Evolutionary conservation across 92 coral and sea anemone genomes (phyloP).

Genomic region (Pocillopora meandrina): DNA sequence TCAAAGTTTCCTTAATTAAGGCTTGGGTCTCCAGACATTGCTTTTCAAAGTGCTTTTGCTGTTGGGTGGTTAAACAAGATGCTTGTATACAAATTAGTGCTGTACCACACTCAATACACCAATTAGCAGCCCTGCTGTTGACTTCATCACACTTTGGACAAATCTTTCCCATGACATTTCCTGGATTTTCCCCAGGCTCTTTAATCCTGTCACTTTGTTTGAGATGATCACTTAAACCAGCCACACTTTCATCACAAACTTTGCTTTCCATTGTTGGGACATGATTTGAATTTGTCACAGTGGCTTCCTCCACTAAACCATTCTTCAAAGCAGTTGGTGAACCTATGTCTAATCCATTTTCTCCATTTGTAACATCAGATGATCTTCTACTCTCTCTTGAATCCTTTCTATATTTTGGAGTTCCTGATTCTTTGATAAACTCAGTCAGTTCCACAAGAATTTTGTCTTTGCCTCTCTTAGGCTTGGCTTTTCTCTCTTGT

Average conservation of each 20-base stretch:
- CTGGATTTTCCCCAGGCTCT: constrained; percentile 3
- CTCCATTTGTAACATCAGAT: not conserved
- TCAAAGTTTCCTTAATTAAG: constrained; percentile 59
- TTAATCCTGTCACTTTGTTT: not conserved
- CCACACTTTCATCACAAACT: not conserved
- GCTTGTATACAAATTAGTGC: constrained; percentile 69
- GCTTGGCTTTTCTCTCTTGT: constrained; percentile 30
- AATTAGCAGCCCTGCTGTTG: constrained; percentile 78
- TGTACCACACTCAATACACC: constrained; percentile 95
- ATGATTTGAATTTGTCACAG: not conserved
- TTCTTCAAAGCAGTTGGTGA: not conserved
- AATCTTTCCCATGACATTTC: constrained; percentile 43
- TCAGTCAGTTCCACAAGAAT: constrained; percentile 80
- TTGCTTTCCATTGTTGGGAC: not conserved
- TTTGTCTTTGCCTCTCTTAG: constrained; percentile 66
- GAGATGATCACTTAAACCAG: not conserved
- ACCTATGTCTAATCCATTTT: not conserved
- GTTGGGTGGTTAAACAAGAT: constrained; percentile 47
- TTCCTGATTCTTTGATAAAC: constrained; percentile 41
- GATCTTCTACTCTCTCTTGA: not conserved
- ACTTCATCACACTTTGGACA: constrained; percentile 79
- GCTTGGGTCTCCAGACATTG: constrained; percentile 57
- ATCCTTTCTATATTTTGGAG: constrained; percentile 1
- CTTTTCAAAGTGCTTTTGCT: constrained; percentile 58
- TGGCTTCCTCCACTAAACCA: not conserved